Evolutionary conservation across 2,797 vertebrate genomes (phyloP).

Genomic region (Podarcis lilfordi): DNA sequence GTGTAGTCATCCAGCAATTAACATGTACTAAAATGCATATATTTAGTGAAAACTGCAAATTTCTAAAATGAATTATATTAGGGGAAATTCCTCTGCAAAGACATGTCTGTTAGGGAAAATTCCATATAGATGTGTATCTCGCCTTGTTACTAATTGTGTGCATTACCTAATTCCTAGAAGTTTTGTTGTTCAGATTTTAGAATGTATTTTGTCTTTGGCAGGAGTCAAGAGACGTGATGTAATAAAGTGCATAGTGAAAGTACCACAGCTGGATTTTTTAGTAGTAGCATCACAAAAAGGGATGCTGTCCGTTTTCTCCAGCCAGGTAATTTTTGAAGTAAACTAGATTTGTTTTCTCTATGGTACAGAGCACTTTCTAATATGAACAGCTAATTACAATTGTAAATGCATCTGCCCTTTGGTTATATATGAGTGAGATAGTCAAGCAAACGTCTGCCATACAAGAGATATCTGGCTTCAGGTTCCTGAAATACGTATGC

Average conservation of each 20-base stretch:
- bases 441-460: background rate
- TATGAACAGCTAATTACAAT: background rate
- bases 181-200: slow-evolving; percentile 32
- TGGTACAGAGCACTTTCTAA: background rate
- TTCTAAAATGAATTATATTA: too few species aligned
- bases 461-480: background rate
- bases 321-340: slow-evolving; percentile 72
- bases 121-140: too few species aligned
- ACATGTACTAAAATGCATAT: too few species aligned
- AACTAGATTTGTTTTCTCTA: slow-evolving; percentile 15
- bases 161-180: background rate
- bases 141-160: background rate
- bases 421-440: background rate
- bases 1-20: too few species aligned
- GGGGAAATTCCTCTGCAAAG: too few species aligned
- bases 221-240: slow-evolving; percentile 75
- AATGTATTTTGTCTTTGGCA: slow-evolving; percentile 58
- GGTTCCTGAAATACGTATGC: background rate
- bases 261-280: slow-evolving; percentile 72
- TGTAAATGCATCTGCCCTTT: background rate
- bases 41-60: too few species aligned
- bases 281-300: slow-evolving; percentile 78
- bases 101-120: too few species aligned
- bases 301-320: slow-evolving; percentile 74
- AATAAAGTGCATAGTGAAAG: slow-evolving; percentile 73